A percentile compares a stretch with the other conserved stretches of the same genome.
Conservation (phyloP, 1,140 invertebrate species). For the Meloidogyne hapla region DNA sequence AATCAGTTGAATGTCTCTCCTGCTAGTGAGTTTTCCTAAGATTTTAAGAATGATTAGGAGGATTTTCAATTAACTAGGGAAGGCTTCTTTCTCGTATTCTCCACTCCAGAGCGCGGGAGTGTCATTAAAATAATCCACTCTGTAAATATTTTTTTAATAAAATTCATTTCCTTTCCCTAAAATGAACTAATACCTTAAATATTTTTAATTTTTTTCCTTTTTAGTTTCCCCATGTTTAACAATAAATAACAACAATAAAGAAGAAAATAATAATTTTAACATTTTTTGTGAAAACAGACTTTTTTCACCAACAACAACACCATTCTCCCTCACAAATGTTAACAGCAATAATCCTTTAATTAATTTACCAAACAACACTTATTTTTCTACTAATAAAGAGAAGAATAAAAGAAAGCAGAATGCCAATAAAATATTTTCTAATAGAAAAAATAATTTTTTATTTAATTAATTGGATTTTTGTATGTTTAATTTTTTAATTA, state of each 20-base stretch:
- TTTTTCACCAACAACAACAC: not conserved
- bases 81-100: no score
- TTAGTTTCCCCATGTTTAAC: not conserved
- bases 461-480: conserved; percentile 4
- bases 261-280: not conserved
- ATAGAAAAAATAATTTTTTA: not conserved
- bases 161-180: no score
- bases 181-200: not conserved
- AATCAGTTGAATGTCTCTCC: not conserved
- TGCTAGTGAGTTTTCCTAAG: not conserved
- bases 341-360: not conserved
- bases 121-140: no score
- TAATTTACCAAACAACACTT: not conserved
- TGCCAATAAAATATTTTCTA: not conserved
- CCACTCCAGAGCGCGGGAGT: no score
- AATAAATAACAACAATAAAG: not conserved
- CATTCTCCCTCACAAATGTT: not conserved
- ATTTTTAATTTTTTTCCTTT: not conserved
- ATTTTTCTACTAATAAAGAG: no score
- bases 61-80: no score
- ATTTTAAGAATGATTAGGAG: no score
- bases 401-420: not conserved
- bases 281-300: not conserved
- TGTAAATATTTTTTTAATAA: no score
- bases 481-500: no score